These are phyloP conservation scores for Coracopsis vasa DNA, from an alignment of 2,113 vertebrate genomes.

Conservation along the genomic window DNA sequence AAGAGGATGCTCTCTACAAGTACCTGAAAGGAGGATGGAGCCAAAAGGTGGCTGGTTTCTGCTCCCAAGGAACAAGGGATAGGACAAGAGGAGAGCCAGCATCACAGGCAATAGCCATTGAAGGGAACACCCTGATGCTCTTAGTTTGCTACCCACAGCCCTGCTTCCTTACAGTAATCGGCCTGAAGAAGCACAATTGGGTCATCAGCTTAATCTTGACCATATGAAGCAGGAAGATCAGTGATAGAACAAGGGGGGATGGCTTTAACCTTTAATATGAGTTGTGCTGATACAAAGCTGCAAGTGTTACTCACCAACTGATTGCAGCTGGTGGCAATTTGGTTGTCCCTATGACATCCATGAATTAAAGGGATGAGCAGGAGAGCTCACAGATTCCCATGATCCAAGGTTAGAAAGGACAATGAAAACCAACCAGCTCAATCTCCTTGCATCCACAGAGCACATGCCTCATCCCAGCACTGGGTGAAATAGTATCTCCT, in stretches of 20 bases:
- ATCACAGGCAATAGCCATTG: accelerated
- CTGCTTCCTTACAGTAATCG: neutral
- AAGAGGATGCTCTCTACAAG: neutral
- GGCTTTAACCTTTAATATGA: neutral
- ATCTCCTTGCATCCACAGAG: neutral
- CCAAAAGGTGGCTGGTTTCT: neutral
- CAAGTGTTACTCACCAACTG: neutral
- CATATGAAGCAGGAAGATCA: neutral
- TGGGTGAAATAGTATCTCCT: neutral
- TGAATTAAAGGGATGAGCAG: neutral
- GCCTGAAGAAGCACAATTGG: neutral
- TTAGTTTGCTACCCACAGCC: neutral
- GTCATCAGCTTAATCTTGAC: neutral
- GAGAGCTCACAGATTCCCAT: neutral
- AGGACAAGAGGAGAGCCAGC: neutral
- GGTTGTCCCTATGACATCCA: neutral
- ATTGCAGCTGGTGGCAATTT: neutral
- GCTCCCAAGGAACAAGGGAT: neutral
- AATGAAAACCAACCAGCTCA: neutral
- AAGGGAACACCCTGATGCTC: neutral
- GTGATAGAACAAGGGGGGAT: neutral
- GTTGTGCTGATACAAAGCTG: neutral
- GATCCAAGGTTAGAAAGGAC: neutral
- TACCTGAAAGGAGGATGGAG: neutral
- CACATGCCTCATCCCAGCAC: accelerated